Percentiles rank a stretch among this genome's conserved stretches.
phyloP scores from a whole-genome alignment of 2,797 vertebrate genomes.

The Syndactyla subalaris region DNA sequence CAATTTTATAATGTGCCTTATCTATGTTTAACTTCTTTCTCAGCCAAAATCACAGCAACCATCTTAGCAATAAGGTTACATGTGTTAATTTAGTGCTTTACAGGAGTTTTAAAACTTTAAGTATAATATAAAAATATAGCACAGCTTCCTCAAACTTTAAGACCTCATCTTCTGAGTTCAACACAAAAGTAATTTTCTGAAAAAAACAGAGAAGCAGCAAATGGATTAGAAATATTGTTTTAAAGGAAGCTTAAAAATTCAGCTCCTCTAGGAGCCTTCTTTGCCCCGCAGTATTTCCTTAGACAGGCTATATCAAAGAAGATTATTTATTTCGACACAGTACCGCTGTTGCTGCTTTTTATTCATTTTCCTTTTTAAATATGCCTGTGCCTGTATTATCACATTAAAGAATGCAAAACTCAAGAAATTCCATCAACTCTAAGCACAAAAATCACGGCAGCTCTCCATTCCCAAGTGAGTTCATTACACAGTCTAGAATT shows the following conservation, averaged over 20 bases:
- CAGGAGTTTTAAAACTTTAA: not conserved
- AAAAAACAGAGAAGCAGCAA: not conserved
- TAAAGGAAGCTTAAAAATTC: constrained; percentile 7
- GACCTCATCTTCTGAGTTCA: not conserved
- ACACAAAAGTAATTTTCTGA: not conserved
- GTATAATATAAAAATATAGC: not conserved
- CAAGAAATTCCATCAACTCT: constrained; percentile 6
- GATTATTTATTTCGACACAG: not conserved
- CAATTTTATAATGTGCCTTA: not conserved
- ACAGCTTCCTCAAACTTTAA: not conserved
- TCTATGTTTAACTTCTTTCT: not conserved
- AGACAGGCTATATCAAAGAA: not conserved
- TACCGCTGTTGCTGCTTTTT: fast-evolving
- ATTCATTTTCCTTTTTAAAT: not conserved
- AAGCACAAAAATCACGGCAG: not conserved
- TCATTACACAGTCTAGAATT: constrained; percentile 24
- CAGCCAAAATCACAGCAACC: not conserved
- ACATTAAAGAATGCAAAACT: constrained; percentile 25
- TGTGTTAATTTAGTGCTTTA: not conserved
- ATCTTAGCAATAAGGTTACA: not conserved
- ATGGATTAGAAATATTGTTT: not conserved
- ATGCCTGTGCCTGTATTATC: not conserved
- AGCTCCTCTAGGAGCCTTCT: not conserved
- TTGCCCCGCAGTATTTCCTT: not conserved
- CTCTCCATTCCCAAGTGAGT: constrained; percentile 3